These are phyloP conservation scores for Chrysotoxum bicinctum DNA, from an alignment of 2,888 invertebrate species.

Conservation along the genomic window DNA sequence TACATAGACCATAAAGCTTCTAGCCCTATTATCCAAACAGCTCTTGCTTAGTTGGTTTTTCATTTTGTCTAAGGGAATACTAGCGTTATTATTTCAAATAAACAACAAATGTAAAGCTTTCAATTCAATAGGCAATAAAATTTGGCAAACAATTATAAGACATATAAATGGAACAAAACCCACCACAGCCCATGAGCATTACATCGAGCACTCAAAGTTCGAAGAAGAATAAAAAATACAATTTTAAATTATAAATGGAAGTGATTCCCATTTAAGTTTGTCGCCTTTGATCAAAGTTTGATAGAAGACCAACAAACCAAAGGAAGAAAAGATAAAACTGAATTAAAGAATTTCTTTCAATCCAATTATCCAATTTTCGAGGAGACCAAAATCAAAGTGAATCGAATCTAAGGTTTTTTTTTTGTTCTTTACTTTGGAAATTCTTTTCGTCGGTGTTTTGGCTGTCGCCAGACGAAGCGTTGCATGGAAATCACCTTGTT, in stretches of 20 bases:
- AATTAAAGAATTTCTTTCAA: conserved; percentile 57
- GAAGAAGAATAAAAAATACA: background rate
- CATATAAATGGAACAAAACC: background rate
- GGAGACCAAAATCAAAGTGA: conserved; percentile 59
- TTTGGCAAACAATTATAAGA: background rate
- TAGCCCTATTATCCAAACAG: too few species aligned
- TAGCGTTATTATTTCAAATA: too few species aligned
- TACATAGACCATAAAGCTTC: too few species aligned
- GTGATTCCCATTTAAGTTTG: conserved; percentile 54
- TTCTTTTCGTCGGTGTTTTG: conserved; percentile 23
- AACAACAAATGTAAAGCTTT: too few species aligned
- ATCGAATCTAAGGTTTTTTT: conserved; percentile 17
- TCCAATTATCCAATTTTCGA: conserved; percentile 62
- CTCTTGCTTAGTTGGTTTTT: too few species aligned
- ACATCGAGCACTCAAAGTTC: background rate
- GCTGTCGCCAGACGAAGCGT: conserved; percentile 44
- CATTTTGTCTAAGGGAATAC: too few species aligned
- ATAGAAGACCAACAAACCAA: conserved; percentile 29
- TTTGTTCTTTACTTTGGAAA: background rate
- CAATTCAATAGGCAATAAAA: too few species aligned
- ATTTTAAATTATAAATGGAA: conserved; percentile 19
- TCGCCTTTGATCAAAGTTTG: conserved; percentile 60
- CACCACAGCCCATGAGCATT: background rate
- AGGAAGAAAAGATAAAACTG: conserved; percentile 13
- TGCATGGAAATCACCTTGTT: conserved; percentile 63